Conservation (phyloP, 2,113 vertebrate genomes). For the Thomomys bottae region DNA sequence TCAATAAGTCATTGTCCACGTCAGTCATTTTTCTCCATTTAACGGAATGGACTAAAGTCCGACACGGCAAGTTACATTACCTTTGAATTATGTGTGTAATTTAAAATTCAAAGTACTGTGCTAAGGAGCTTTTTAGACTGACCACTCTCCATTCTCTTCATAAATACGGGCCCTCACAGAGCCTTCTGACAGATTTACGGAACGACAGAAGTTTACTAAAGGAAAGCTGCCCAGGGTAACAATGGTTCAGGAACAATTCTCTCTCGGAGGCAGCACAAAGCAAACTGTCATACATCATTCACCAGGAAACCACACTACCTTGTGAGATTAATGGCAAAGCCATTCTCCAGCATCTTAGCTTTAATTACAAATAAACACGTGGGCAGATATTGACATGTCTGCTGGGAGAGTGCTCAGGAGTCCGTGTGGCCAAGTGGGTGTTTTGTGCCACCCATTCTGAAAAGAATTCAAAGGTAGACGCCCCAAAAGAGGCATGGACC, state of each 20-base stretch:
- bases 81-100: constrained; percentile 95
- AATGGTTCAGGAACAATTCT: constrained; percentile 19
- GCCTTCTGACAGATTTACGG: constrained; percentile 80
- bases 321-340: constrained; percentile 63
- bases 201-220: constrained; percentile 72
- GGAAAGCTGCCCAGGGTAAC: not conserved
- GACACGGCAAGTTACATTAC: constrained; percentile 93
- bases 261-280: constrained; percentile 67
- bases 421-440: not conserved
- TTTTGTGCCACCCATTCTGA: constrained; percentile 12
- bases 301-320: constrained; percentile 33
- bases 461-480: not conserved
- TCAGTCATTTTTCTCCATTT: constrained; percentile 91
- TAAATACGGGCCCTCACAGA: constrained; percentile 83
- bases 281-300: constrained; percentile 33
- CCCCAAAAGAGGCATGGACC: not conserved
- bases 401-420: not conserved
- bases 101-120: constrained; percentile 97
- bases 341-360: constrained; percentile 41
- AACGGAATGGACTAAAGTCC: constrained; percentile 87
- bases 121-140: constrained; percentile 91
- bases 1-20: constrained; percentile 89
- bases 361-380: constrained; percentile 74
- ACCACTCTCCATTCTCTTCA: constrained; percentile 89
- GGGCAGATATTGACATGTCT: constrained; percentile 21